Conservation (phyloP, 2,797 vertebrate species). For the Pteropus rufus region DNA sequence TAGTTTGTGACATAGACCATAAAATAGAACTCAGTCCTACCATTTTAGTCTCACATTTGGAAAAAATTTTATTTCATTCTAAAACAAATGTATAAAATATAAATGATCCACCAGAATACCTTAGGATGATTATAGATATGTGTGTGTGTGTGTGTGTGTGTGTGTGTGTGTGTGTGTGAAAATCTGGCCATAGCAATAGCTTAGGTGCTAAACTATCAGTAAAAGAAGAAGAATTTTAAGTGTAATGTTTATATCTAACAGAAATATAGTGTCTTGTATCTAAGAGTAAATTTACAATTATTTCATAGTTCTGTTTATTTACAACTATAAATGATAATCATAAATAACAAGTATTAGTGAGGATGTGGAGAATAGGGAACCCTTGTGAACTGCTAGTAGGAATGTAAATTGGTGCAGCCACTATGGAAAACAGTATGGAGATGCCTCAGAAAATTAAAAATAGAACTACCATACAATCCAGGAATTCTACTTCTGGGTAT, state of each 20-base stretch:
- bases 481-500: not conserved
- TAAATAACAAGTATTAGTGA: not conserved
- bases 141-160: not conserved
- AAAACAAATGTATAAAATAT: not conserved
- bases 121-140: not conserved
- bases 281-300: not conserved
- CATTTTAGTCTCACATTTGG: not conserved
- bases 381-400: not conserved
- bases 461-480: not conserved
- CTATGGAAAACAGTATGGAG: not conserved
- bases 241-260: not conserved
- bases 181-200: not conserved
- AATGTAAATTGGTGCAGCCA: not conserved
- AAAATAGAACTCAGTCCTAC: not conserved
- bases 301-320: not conserved
- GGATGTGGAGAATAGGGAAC: not conserved
- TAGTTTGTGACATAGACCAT: not conserved
- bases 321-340: not conserved
- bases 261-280: not conserved
- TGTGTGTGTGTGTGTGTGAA: not conserved
- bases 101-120: not conserved
- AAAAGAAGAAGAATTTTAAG: not conserved
- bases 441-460: not conserved
- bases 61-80: not conserved
- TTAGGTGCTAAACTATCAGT: not conserved